These are phyloP conservation scores for Trinorchestia longiramus DNA, from an alignment of 1,140 invertebrate genomes.

Conservation along the genomic window DNA sequence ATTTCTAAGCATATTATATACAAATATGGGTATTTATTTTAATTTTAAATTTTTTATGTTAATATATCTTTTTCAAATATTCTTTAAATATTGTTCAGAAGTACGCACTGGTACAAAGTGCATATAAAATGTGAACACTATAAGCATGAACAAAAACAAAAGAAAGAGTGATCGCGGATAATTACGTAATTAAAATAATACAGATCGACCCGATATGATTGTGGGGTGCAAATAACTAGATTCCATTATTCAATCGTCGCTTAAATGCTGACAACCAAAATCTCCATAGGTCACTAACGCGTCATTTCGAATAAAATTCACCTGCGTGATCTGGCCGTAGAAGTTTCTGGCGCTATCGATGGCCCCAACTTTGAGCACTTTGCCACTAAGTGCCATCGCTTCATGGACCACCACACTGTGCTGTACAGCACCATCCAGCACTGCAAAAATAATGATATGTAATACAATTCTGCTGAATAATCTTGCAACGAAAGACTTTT, in stretches of 20 bases:
- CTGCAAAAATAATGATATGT: background rate
- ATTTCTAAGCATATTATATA: background rate
- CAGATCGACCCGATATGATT: background rate
- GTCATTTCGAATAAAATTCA: background rate
- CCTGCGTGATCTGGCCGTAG: constrained; percentile 59
- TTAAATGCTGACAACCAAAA: background rate
- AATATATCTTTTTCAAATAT: background rate
- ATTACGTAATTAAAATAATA: background rate
- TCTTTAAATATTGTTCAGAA: background rate
- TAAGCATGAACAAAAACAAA: background rate
- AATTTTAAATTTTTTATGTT: background rate
- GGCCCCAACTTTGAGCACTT: constrained; percentile 59
- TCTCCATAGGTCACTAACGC: background rate
- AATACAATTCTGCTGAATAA: background rate
- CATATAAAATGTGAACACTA: background rate
- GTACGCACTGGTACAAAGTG: background rate
- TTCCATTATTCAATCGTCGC: background rate
- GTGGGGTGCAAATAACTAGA: background rate
- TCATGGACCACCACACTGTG: constrained; percentile 55
- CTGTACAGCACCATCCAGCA: constrained; percentile 60
- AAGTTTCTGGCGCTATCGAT: constrained; percentile 57
- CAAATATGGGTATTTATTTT: background rate
- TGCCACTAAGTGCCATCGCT: constrained; percentile 54
- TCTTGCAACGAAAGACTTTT: background rate
- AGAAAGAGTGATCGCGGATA: background rate